A percentile compares a stretch with the other conserved stretches of the same genome.
These are phyloP conservation scores for Diabrotica undecimpunctata DNA, from an alignment of 1,140 invertebrate species.

Conservation along the genomic window DNA sequence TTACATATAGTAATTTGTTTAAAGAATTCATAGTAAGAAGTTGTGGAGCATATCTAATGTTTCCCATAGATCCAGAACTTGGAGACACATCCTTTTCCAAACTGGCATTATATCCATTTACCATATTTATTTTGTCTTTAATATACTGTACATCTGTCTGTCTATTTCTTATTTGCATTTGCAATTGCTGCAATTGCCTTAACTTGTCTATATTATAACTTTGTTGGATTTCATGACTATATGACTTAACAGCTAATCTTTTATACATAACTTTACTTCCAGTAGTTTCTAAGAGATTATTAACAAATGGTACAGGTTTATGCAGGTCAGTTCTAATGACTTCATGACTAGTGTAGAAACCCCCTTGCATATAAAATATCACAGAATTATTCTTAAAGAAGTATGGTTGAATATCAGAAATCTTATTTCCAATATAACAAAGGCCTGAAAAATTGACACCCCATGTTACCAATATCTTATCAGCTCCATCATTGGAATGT, in stretches of 20 bases:
- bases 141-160: constrained; percentile 53
- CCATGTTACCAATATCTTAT: constrained; percentile 70
- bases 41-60: constrained; percentile 42
- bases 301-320: constrained; percentile 39
- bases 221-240: constrained; percentile 59
- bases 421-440: constrained; percentile 71
- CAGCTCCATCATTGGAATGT: constrained; percentile 41
- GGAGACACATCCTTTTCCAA: constrained; percentile 6
- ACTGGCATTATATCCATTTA: constrained; percentile 8
- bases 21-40: constrained; percentile 51
- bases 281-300: constrained; percentile 38
- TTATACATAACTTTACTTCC: constrained; percentile 37
- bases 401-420: constrained; percentile 65
- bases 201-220: constrained; percentile 76
- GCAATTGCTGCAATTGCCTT: constrained; percentile 55
- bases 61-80: not conserved
- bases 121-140: constrained; percentile 50
- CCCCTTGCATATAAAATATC: constrained; percentile 83
- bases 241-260: constrained; percentile 43
- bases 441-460: constrained; percentile 81
- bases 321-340: constrained; percentile 40
- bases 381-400: constrained; percentile 75
- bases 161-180: constrained; percentile 58
- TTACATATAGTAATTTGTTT: constrained; percentile 53
- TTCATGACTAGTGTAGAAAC: constrained; percentile 66